Evolutionary conservation across 1,140 invertebrate genomes (phyloP), one percentile per base, ranked within the genome.

Genomic region (Bradysia coprophila): DNA sequence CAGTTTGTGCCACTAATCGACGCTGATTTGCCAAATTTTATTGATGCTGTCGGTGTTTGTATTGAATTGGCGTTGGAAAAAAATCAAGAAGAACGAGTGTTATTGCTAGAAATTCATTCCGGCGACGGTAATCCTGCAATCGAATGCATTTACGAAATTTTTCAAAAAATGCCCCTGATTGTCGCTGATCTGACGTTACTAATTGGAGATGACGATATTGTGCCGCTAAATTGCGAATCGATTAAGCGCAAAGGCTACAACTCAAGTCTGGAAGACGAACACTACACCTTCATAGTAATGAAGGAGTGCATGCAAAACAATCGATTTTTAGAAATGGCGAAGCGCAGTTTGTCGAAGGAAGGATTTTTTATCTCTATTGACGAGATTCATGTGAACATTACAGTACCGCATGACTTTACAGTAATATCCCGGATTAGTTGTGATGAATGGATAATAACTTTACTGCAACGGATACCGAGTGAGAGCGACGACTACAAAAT

Each of bases 1-100:
- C 64, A 69, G 43, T 92, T 94, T 52, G 54, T 90, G 2, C 74
- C 84, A 1, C 73, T 83, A 53, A 62, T 63, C 60, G 68, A 48
- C 51, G 52, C 46, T 38, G 45, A 37, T 49, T 55, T 43, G 52
- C 57, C 64, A 46, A 51, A 52, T 51, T 54, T 50, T 22, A 33
- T 48, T 31, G 53, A 58, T 44, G 54, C 55, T 0, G 49, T 46
- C 1, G 47, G 55, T 2, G 42, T 49, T 36, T 61, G 54, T 36
- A 61, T 76, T 4, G 81, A 94, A 50, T 55, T 90, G 1, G 72
- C 77, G 1, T 54, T 91, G 1, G 91, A 95, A 55, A 92, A 91
- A 57, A 56, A 71, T 21, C 55, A 68, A 20, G 63, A 60, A 0
- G 66, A 71, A 19, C 81, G 78, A 59, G 63, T 91, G 0, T 84